Evolutionary conservation across 2,888 invertebrate species (phyloP).

Genomic region (Tachystola acroxantha): DNA sequence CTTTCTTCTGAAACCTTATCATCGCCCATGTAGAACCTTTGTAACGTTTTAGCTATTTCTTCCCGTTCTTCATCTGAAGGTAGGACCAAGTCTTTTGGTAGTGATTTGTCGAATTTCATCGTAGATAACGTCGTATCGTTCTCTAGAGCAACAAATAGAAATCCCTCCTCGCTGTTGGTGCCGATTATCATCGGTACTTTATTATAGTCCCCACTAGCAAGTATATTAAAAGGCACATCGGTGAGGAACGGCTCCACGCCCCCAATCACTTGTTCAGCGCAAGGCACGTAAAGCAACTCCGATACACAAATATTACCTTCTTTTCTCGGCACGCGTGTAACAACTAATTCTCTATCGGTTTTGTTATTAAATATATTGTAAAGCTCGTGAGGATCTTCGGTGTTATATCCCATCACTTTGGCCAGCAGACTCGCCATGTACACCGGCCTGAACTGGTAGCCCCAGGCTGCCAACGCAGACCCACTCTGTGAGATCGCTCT

Average conservation of each 20-base stretch:
- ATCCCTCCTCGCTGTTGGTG: constrained; percentile 45
- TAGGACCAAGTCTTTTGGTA: constrained; percentile 53
- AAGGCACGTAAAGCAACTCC: constrained; percentile 50
- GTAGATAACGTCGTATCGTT: constrained; percentile 36
- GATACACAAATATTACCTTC: constrained; percentile 39
- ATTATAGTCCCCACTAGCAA: constrained; percentile 41
- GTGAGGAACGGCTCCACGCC: constrained; percentile 55
- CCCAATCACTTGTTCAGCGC: constrained; percentile 44
- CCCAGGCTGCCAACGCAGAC: constrained; percentile 50
- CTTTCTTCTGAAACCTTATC: constrained; percentile 35
- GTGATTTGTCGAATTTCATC: constrained; percentile 38
- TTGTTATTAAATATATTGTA: constrained; percentile 45
- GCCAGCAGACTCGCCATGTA: constrained; percentile 48
- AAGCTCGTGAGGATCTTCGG: constrained; percentile 42
- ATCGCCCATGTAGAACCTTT: constrained; percentile 52
- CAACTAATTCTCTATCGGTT: constrained; percentile 42
- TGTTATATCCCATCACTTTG: constrained; percentile 42
- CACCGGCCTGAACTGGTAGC: constrained; percentile 47
- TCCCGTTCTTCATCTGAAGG: constrained; percentile 26
- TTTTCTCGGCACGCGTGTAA: constrained; percentile 45
- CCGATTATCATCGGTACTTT: constrained; percentile 61
- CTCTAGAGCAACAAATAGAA: constrained; percentile 42
- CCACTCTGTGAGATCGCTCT: constrained; percentile 61
- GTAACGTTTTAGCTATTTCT: constrained; percentile 33
- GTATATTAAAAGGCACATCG: constrained; percentile 39